Base-by-base conservation (phyloP, 1,140 invertebrate species). In the Leptoteleia sp. region DNA sequence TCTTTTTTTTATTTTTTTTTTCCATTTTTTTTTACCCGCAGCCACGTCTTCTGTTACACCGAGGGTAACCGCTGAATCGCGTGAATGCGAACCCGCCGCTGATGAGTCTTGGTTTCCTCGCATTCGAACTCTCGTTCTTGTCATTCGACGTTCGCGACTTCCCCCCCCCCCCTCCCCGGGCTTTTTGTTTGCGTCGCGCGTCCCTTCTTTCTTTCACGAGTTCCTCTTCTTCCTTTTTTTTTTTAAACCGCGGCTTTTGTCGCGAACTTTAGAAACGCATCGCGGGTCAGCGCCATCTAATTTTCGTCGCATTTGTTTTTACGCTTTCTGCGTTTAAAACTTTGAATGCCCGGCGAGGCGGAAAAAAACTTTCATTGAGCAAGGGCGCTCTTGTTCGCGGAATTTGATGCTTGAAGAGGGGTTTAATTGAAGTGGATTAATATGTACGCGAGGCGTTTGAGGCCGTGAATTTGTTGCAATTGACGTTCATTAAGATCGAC, bases 21-120 rank as follows among this genome's bases (percentile, higher is more conserved):
- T n/a, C n/a, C n/a, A n/a, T n/a, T n/a, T n/a, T n/a, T n/a, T 57
- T 80, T 81, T 78, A 75, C 75, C 68, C 19, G 27, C 47, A 57
- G 52, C 55, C 67, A 38, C 67, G 48, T 61, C 43, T 68, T 67
- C 76, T 81, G 50, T 79, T 57, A 73, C 42, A 17, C 45, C 37
- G 67, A 76, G 67, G 72, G 72, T 76, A 76, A 80, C 73, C 73
- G 76, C 64, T 55, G 55, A 72, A 71, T 76, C 61, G 54, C 55
- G 35, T 68, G 55, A 75, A 67, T 72, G 43, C 42, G 40, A 54
- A 43, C 55, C 48, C 61, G 45, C 11, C 55, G 43, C 43, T 80
- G 61, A 76, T 76, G 47, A 59, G 71, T 42, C 64, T 48, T 45
- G 40, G 19, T 67, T 68, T 25, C 4, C n/a, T 54, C 68, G 64